Evolutionary conservation across 2,113 vertebrate species (phyloP).

Genomic region (Calypte anna): DNA sequence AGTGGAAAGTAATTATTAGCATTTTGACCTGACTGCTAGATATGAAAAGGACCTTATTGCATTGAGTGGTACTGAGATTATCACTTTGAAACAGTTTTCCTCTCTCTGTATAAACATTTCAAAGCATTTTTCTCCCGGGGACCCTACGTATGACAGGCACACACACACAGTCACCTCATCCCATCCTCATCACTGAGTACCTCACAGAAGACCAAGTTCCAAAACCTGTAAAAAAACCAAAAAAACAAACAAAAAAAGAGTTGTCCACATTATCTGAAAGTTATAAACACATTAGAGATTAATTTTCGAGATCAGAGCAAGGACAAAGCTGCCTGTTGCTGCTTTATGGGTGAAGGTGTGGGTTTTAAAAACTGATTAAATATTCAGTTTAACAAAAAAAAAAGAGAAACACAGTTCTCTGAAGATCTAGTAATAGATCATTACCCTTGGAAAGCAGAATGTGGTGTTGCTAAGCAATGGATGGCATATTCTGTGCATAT

Average conservation of each 20-base stretch:
- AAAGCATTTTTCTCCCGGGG: neutral
- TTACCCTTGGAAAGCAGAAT: neutral
- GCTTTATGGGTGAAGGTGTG: neutral
- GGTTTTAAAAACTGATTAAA: neutral
- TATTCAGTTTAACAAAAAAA: neutral
- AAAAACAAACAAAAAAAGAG: no score
- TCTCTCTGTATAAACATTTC: neutral
- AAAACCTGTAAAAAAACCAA: neutral
- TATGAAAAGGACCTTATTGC: neutral
- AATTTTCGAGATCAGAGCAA: neutral
- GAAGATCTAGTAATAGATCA: neutral
- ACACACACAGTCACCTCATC: neutral
- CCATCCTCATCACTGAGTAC: neutral
- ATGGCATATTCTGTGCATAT: neutral
- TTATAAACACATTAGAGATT: neutral
- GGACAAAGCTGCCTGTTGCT: neutral
- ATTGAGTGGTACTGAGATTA: neutral
- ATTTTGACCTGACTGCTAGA: neutral
- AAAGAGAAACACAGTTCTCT: neutral
- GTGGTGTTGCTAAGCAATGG: constrained; percentile 26
- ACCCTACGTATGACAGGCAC: fast-evolving
- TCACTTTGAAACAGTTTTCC: neutral
- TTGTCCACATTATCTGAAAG: neutral
- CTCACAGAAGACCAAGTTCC: neutral
- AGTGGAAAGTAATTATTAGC: neutral